Percentiles rank a stretch among this genome's conserved stretches.
phyloP scores from a whole-genome alignment of 2,113 vertebrate species.

The Fukomys damarensis region DNA sequence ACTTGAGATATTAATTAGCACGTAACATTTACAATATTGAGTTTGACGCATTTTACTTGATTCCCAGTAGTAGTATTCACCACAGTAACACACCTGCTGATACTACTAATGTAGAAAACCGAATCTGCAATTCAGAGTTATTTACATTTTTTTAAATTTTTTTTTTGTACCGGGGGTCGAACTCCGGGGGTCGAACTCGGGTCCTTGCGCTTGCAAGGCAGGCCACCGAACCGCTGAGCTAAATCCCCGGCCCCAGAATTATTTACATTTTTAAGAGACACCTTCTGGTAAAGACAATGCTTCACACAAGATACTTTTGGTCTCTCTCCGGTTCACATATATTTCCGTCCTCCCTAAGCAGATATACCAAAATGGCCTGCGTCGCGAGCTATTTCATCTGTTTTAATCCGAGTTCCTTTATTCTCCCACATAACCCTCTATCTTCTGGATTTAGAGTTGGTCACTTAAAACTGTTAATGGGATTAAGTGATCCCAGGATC shows the following conservation, averaged over 20 bases:
- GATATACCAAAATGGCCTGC: not conserved
- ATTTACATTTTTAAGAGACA: constrained; percentile 24
- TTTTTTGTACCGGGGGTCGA: too few species aligned
- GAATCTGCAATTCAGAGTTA: not conserved
- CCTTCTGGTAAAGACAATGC: not conserved
- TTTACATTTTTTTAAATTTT: too few species aligned
- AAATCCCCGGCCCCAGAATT: too few species aligned
- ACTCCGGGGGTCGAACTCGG: too few species aligned
- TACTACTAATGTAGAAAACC: constrained; percentile 21
- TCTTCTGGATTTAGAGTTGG: not conserved
- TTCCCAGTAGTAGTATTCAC: not conserved
- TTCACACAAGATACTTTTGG: not conserved
- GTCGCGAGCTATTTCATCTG: not conserved
- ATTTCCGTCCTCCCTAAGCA: not conserved
- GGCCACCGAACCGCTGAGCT: too few species aligned
- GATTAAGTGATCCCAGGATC: not conserved
- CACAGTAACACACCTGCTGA: not conserved
- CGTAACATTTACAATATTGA: not conserved
- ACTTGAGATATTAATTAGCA: not conserved
- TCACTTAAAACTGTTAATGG: not conserved
- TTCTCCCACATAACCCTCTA: not conserved
- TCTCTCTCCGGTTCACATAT: not conserved
- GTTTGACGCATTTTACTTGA: not conserved
- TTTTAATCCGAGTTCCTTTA: not conserved
- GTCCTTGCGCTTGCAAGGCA: too few species aligned